Conservation (phyloP, 2,888 invertebrate genomes). For the Plebejus anna region DNA sequence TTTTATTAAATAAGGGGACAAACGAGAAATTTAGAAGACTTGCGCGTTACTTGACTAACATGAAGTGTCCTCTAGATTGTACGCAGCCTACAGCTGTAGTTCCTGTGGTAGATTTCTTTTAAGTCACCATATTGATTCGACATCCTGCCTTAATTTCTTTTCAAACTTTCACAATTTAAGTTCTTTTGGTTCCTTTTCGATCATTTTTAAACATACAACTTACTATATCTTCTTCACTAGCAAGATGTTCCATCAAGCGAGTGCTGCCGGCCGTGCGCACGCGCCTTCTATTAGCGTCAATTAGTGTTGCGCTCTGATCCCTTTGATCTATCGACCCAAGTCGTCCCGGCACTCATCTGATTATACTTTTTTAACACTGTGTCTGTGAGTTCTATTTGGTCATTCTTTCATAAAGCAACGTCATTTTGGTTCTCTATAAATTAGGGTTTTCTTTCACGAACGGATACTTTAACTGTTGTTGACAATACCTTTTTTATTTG, state of each 20-base stretch:
- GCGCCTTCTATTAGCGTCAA: constrained; percentile 68
- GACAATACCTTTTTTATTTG: no score
- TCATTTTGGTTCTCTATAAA: not conserved
- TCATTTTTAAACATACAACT: not conserved
- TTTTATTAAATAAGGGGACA: no score
- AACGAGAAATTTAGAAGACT: no score
- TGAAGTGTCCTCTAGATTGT: no score
- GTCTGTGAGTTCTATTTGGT: not conserved
- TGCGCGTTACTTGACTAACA: no score
- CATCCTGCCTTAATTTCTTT: no score
- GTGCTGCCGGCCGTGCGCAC: constrained; percentile 48
- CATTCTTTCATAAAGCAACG: not conserved
- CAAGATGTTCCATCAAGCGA: constrained; percentile 34
- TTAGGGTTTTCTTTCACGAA: no score
- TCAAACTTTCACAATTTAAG: no score
- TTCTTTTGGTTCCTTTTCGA: not conserved
- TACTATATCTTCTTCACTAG: not conserved
- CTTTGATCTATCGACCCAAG: constrained; percentile 60
- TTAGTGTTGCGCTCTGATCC: constrained; percentile 52
- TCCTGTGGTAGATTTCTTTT: no score
- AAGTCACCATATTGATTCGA: no score
- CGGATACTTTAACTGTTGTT: no score
- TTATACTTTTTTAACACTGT: not conserved
- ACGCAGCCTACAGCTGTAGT: no score
- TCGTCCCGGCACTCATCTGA: constrained; percentile 38